Conservation (phyloP, 2,888 invertebrate species). For the Blera fallax region DNA sequence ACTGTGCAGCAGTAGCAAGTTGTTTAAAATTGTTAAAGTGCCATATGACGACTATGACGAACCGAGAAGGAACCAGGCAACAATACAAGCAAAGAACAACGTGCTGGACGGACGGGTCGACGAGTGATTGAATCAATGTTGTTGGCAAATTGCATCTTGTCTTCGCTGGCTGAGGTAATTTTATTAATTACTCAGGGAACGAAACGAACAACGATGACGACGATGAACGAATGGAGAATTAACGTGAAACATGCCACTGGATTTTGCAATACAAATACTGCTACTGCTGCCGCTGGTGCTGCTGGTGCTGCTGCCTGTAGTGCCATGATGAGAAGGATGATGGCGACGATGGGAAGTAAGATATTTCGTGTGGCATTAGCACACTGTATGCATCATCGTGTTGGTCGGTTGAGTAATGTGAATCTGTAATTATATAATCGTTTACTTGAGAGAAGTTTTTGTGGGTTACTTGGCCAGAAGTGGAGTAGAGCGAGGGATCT, state of each 20-base stretch:
- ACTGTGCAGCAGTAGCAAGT: conserved; percentile 16
- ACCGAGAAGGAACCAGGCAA: neutral
- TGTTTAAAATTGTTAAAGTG: conserved; percentile 41
- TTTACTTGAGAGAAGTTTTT: conserved; percentile 14
- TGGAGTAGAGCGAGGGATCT: neutral
- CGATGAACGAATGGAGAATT: conserved; percentile 60
- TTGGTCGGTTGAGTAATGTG: conserved; percentile 45
- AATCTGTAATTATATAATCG: conserved; percentile 56
- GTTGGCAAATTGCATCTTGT: conserved; percentile 72
- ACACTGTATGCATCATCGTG: conserved; percentile 28
- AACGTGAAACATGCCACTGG: conserved; percentile 67
- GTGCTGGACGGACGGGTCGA: conserved; percentile 9
- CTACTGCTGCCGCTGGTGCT: neutral
- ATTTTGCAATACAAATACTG: conserved; percentile 64
- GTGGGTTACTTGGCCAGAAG: conserved; percentile 34
- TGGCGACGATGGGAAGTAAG: conserved; percentile 19
- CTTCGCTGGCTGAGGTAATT: conserved; percentile 65
- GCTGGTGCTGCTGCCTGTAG: neutral
- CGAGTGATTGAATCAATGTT: conserved; percentile 68
- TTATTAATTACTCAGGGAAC: conserved; percentile 68
- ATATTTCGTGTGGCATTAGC: conserved; percentile 28
- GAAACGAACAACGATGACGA: conserved; percentile 21
- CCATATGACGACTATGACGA: conserved; percentile 33
- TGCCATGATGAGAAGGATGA: neutral
- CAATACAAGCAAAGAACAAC: neutral